Conservation (phyloP, 2,113 vertebrate genomes). For the Suncus etruscus region DNA sequence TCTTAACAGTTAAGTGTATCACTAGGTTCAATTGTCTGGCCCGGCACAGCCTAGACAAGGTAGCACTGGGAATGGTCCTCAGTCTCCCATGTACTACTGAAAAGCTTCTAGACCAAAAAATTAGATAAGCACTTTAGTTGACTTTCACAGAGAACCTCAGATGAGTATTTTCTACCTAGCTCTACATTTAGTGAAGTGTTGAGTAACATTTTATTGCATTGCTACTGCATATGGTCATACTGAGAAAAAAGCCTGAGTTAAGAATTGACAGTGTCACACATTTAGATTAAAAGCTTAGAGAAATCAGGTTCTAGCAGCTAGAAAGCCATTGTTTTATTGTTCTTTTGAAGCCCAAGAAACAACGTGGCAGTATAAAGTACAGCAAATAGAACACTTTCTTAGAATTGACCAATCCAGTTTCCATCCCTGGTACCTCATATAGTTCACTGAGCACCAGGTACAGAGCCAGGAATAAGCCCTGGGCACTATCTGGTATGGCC, state of each 20-base stretch:
- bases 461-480: too few species aligned
- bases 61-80: too few species aligned
- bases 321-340: neutral
- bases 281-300: neutral
- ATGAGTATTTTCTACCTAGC: neutral
- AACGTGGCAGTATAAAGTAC: neutral
- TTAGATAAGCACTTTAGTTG: neutral
- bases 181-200: neutral
- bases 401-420: too few species aligned
- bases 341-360: neutral
- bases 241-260: slow-evolving; percentile 24
- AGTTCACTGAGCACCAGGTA: too few species aligned
- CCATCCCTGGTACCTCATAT: too few species aligned
- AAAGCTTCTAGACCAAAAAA: neutral
- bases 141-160: neutral
- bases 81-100: too few species aligned
- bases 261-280: neutral
- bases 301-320: too few species aligned
- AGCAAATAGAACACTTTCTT: too few species aligned
- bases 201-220: neutral
- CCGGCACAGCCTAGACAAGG: too few species aligned
- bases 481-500: too few species aligned
- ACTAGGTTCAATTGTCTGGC: too few species aligned
- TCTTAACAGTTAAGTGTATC: too few species aligned
- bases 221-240: neutral